Evolutionary conservation across 2,797 vertebrate species (phyloP).

Genomic region (Sciaenops ocellatus): DNA sequence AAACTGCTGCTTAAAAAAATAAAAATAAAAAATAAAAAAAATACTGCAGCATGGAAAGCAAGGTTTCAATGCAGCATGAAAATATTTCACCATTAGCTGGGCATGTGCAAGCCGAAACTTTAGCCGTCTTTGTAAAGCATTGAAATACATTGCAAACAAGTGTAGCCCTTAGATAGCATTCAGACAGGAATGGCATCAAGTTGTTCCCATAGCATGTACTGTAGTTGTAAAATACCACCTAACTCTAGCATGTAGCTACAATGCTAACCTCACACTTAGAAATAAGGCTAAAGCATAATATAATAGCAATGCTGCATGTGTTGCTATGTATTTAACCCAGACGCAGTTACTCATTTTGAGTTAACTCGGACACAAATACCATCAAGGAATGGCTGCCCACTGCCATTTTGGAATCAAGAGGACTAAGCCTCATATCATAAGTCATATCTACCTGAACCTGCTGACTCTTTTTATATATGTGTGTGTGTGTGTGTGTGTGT

Average conservation of each 20-base stretch:
- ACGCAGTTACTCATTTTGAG: slow-evolving; percentile 83
- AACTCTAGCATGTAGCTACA: slow-evolving; percentile 78
- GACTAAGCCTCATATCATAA: slow-evolving; percentile 27
- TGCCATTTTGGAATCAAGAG: slow-evolving; percentile 68
- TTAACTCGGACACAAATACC: slow-evolving; percentile 77
- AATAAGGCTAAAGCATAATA: slow-evolving; percentile 53
- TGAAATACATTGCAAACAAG: slow-evolving; percentile 75
- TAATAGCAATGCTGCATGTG: slow-evolving; percentile 81
- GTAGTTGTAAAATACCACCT: slow-evolving; percentile 61
- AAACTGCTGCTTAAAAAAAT: slow-evolving; percentile 54
- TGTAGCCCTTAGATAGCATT: slow-evolving; percentile 53
- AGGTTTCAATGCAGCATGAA: slow-evolving; percentile 85
- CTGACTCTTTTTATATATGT: slow-evolving; percentile 57
- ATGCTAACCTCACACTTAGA: slow-evolving; percentile 65
- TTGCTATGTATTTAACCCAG: slow-evolving; percentile 79
- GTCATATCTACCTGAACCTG: slow-evolving; percentile 16
- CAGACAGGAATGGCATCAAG: slow-evolving; percentile 66
- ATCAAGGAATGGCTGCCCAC: slow-evolving; percentile 72
- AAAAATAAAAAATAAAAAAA: slow-evolving; percentile 41
- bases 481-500: slow-evolving; percentile 20
- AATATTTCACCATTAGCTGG: slow-evolving; percentile 67
- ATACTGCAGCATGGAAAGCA: slow-evolving; percentile 79
- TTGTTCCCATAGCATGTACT: slow-evolving; percentile 74
- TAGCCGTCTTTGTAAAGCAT: slow-evolving; percentile 70
- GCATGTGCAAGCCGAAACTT: slow-evolving; percentile 74